Evolutionary conservation across 2,888 invertebrate species (phyloP).

Genomic region (Maniola hyperantus): DNA sequence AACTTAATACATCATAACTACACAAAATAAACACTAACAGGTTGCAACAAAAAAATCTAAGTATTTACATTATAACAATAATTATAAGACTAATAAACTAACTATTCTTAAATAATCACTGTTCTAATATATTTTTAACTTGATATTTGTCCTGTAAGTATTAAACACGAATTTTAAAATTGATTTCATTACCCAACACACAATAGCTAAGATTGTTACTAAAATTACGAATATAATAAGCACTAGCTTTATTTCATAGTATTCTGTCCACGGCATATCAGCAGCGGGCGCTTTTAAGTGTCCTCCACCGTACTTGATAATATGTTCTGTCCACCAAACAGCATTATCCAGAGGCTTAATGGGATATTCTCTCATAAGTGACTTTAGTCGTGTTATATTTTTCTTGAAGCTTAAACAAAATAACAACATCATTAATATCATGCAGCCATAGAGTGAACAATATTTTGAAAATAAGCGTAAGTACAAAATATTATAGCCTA

Average conservation of each 20-base stretch:
- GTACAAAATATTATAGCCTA: conserved; percentile 31
- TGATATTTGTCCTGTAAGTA: conserved; percentile 5
- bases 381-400: conserved; percentile 42
- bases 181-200: conserved; percentile 1
- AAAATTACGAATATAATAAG: conserved; percentile 8
- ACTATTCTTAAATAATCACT: too few relatives aligned
- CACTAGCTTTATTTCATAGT: conserved; percentile 44
- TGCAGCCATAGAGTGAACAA: background rate
- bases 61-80: background rate
- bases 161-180: conserved; percentile 5
- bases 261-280: conserved; percentile 43
- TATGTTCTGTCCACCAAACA: conserved; percentile 53
- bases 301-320: conserved; percentile 46
- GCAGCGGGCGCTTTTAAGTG: conserved; percentile 47
- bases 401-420: conserved; percentile 36
- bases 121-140: conserved; percentile 12
- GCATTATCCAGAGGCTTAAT: conserved; percentile 48
- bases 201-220: background rate
- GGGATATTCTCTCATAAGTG: conserved; percentile 44
- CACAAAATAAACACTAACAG: too few relatives aligned
- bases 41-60: too few relatives aligned
- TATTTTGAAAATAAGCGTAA: background rate
- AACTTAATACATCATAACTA: too few relatives aligned
- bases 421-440: background rate
- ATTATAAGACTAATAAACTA: too few relatives aligned